These are phyloP conservation scores for Acanthaster planci DNA, from an alignment of 35 echinoderm and acorn worm species.

Conservation along the genomic window DNA sequence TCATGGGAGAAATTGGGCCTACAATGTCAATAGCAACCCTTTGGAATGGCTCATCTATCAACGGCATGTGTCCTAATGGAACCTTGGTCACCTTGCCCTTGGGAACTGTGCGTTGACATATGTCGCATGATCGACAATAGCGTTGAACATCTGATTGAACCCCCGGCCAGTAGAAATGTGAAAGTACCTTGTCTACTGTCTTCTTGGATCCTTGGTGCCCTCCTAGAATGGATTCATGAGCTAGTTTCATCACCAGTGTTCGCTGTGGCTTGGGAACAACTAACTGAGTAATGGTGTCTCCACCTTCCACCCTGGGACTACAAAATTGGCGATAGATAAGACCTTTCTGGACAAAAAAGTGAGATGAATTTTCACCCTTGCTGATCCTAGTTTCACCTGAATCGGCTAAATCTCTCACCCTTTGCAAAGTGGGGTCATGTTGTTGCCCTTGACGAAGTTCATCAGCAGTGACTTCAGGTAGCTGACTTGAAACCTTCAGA, in stretches of 20 bases:
- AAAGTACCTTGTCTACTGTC: slow-evolving; percentile 54
- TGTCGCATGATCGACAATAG: slow-evolving; percentile 56
- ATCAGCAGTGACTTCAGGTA: slow-evolving; percentile 1
- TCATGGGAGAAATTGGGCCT: slow-evolving; percentile 51
- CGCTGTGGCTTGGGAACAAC: background rate
- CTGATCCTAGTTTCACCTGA: background rate
- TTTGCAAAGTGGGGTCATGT: background rate
- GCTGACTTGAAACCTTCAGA: background rate
- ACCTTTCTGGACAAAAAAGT: background rate
- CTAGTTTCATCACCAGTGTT: slow-evolving; percentile 16
- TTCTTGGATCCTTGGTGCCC: slow-evolving; percentile 62
- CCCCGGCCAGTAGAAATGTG: slow-evolving; percentile 67
- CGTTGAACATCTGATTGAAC: slow-evolving; percentile 36
- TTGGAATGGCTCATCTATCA: slow-evolving; percentile 57
- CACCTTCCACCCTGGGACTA: background rate
- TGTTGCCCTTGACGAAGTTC: slow-evolving; percentile 15
- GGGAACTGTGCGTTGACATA: slow-evolving; percentile 19
- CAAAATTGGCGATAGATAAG: background rate
- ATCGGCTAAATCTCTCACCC: background rate
- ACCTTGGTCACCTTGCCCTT: slow-evolving; percentile 66
- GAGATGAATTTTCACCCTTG: no score
- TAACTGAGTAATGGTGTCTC: background rate
- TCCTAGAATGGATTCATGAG: slow-evolving; percentile 58
- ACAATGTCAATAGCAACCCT: slow-evolving; percentile 61
- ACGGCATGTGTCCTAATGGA: slow-evolving; percentile 52